Evolutionary conservation across 2,797 vertebrate species (phyloP).

Genomic region (Florisuga fusca): DNA sequence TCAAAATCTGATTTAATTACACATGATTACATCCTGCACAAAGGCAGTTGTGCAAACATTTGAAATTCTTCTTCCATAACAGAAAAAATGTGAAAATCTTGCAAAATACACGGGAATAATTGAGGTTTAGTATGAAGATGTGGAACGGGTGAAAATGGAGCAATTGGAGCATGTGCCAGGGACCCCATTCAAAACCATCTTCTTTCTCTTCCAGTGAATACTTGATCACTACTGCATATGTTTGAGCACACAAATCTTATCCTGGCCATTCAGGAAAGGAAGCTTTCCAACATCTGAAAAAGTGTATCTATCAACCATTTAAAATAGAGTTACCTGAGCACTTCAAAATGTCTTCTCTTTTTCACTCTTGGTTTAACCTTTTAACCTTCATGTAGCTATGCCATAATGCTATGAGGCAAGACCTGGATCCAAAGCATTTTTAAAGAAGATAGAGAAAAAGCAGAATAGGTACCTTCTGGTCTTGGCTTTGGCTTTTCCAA

Average conservation of each 20-base stretch:
- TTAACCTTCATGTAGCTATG: not conserved
- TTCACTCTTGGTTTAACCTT: not conserved
- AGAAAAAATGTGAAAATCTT: not conserved
- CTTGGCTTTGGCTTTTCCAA: constrained; percentile 95
- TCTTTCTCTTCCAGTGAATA: not conserved
- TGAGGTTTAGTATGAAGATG: not conserved
- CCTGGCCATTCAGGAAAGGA: not conserved
- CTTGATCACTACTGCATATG: not conserved
- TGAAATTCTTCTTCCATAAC: not conserved
- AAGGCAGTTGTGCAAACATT: not conserved
- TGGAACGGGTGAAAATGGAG: not conserved
- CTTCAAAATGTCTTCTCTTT: not conserved
- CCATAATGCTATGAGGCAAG: not conserved
- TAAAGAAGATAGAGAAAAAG: not conserved
- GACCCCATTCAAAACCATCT: not conserved
- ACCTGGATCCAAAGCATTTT: not conserved
- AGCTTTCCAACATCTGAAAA: not conserved
- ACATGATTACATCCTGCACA: not conserved
- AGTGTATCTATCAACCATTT: not conserved
- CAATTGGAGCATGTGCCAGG: not conserved
- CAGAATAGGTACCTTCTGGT: constrained; percentile 87
- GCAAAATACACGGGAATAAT: not conserved
- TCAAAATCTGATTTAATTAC: not conserved
- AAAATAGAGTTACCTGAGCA: not conserved
- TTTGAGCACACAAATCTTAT: not conserved